These are phyloP conservation scores for Neelides sp. DNA, from an alignment of 1,140 invertebrate species.

Conservation along the genomic window DNA sequence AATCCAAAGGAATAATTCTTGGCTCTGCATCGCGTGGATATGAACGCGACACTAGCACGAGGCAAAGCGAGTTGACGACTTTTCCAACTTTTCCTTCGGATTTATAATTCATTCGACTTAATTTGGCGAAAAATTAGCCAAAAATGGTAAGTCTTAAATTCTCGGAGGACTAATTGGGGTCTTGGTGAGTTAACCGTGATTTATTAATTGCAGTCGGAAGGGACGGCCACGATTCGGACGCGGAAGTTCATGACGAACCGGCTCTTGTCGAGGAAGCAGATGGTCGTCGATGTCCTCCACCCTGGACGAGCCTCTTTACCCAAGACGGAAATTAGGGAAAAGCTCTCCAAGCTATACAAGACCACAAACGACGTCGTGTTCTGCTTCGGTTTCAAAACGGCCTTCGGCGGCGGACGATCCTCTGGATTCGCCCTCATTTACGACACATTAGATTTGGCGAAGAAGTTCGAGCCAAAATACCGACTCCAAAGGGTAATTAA, in stretches of 20 bases:
- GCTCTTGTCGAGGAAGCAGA: slow-evolving; percentile 92
- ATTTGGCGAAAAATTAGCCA: no score
- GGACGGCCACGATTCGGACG: slow-evolving; percentile 83
- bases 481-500: slow-evolving; percentile 66
- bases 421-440: slow-evolving; percentile 96
- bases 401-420: slow-evolving; percentile 96
- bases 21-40: no score
- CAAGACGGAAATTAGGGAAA: slow-evolving; percentile 93
- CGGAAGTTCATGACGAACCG: slow-evolving; percentile 99
- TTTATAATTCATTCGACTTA: no score
- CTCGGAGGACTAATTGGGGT: no score
- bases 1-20: no score
- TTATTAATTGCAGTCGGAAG: slow-evolving; percentile 42
- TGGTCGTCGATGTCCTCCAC: slow-evolving; percentile 96
- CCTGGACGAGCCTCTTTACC: slow-evolving; percentile 87
- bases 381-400: slow-evolving; percentile 92
- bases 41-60: no score
- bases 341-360: slow-evolving; percentile 96
- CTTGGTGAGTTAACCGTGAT: no score
- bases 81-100: no score
- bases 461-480: slow-evolving; percentile 99
- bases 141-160: no score
- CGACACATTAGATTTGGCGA: slow-evolving; percentile 90
- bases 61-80: no score
- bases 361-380: slow-evolving; percentile 93